These are phyloP conservation scores for Ceyx cyanopectus DNA, from an alignment of 2,113 vertebrate species.

Conservation along the genomic window DNA sequence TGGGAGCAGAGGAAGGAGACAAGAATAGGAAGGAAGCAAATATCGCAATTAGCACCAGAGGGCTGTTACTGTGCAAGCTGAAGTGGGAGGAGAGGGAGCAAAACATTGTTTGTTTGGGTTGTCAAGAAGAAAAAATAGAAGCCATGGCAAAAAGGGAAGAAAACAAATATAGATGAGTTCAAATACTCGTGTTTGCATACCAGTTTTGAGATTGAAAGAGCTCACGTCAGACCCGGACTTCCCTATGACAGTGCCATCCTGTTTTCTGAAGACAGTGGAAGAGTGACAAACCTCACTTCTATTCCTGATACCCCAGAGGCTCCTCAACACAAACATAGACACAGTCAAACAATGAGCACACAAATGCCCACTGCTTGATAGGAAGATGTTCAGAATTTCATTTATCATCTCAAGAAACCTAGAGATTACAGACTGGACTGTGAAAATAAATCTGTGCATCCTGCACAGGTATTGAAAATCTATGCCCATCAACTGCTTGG, in stretches of 20 bases:
- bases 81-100: not conserved
- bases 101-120: not conserved
- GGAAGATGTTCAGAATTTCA: not conserved
- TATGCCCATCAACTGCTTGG: not conserved
- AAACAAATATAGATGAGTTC: not conserved
- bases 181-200: not conserved
- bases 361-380: not conserved
- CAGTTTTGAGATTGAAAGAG: not conserved
- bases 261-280: not conserved
- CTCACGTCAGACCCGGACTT: not conserved
- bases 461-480: not conserved
- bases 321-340: not conserved
- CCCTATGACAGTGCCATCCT: not conserved
- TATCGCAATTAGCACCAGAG: not conserved
- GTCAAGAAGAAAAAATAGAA: conserved; percentile 6
- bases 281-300: not conserved
- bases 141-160: not conserved
- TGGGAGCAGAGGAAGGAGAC: not conserved
- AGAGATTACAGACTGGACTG: not conserved
- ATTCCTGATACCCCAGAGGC: not conserved
- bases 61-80: not conserved
- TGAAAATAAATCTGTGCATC: not conserved
- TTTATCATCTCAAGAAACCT: not conserved
- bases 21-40: not conserved
- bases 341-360: not conserved